Evolutionary conservation across 2,113 vertebrate species (phyloP).

Genomic region (Pogonocichla stellata): DNA sequence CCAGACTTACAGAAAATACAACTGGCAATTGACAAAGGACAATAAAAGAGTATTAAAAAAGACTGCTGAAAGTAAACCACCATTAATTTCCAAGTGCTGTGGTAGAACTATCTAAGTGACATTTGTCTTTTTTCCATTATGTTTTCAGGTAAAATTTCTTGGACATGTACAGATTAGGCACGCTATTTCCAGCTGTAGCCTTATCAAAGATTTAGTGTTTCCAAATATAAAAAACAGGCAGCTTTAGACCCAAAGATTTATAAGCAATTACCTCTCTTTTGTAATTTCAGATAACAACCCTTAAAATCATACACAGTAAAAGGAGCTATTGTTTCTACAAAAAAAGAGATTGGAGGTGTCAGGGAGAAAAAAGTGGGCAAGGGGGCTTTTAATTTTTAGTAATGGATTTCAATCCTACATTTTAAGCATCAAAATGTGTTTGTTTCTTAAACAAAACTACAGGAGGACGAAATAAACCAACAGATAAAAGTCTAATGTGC

Average conservation of each 20-base stretch:
- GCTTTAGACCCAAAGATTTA: background rate
- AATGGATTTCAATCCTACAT: background rate
- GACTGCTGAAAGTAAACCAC: background rate
- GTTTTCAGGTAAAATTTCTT: background rate
- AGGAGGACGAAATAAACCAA: background rate
- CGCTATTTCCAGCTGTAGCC: background rate
- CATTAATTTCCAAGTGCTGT: background rate
- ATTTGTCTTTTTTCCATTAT: background rate
- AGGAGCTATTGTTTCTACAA: background rate
- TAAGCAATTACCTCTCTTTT: background rate
- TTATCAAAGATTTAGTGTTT: background rate
- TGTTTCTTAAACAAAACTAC: background rate
- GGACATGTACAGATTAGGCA: background rate
- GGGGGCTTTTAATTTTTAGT: background rate
- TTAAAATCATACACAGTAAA: background rate
- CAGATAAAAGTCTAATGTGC: background rate
- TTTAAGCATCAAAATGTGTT: background rate
- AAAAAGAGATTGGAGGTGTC: background rate
- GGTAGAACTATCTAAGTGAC: background rate
- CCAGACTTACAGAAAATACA: background rate
- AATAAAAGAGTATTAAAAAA: background rate
- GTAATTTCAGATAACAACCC: background rate
- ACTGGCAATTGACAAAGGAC: background rate
- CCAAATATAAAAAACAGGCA: background rate
- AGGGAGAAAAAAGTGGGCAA: fast-evolving